These are phyloP conservation scores for Seriola aureovittata DNA, from an alignment of 2,113 vertebrate species.

Conservation along the genomic window DNA sequence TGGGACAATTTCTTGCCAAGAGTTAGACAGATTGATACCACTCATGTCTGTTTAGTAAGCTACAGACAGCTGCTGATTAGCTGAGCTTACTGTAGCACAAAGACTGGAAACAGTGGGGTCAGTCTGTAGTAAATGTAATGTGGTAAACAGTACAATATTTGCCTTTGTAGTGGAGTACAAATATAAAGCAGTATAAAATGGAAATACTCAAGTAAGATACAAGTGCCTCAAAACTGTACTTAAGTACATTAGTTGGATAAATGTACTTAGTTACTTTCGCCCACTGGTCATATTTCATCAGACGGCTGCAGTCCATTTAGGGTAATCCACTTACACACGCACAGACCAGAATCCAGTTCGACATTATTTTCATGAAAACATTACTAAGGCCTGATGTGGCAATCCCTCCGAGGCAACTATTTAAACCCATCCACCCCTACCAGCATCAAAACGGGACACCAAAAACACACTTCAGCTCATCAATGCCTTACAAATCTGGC, in stretches of 20 bases:
- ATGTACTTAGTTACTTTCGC: neutral
- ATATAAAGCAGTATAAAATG: neutral
- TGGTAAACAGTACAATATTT: neutral
- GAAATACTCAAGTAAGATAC: neutral
- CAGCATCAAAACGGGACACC: neutral
- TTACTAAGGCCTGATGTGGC: too few species aligned
- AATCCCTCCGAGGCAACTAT: neutral
- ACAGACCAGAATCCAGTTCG: constrained; percentile 6
- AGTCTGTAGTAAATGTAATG: too few species aligned
- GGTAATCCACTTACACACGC: too few species aligned
- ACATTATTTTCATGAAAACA: neutral
- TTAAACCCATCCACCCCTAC: neutral
- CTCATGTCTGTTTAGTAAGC: neutral
- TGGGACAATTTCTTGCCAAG: neutral
- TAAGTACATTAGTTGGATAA: neutral
- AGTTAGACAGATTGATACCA: neutral
- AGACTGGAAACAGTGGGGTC: neutral
- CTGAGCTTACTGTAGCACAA: neutral
- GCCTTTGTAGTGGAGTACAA: neutral
- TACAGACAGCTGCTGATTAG: neutral
- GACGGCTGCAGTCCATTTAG: too few species aligned
- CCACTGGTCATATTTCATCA: neutral
- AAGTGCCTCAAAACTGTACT: too few species aligned
- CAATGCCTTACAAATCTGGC: neutral
- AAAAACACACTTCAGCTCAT: neutral